Conservation (phyloP, 2,888 invertebrate species). For the Phyto melanocephala region DNA sequence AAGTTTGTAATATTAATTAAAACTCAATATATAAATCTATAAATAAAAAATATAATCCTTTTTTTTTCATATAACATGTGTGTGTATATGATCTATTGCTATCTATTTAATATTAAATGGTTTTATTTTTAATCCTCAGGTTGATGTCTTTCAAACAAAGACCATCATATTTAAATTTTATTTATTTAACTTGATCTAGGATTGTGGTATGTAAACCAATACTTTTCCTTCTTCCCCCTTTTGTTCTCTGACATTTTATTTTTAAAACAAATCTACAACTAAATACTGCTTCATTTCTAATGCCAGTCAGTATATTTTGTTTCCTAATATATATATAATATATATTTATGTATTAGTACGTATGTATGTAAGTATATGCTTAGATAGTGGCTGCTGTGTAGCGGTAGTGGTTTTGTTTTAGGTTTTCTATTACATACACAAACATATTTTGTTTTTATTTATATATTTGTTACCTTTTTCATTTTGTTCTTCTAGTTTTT, state of each 20-base stretch:
- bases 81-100: too few relatives aligned
- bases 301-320: constrained; percentile 1
- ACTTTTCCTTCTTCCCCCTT: not conserved
- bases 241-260: not conserved
- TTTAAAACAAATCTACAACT: not conserved
- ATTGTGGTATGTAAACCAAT: not conserved
- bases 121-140: not conserved
- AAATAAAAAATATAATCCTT: too few relatives aligned
- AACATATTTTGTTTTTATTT: constrained; percentile 27
- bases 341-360: too few relatives aligned
- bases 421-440: not conserved
- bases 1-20: too few relatives aligned
- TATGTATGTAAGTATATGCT: not conserved
- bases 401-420: constrained; percentile 19
- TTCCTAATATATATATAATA: too few relatives aligned
- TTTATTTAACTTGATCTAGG: not conserved
- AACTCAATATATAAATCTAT: too few relatives aligned
- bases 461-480: not conserved
- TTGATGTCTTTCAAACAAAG: not conserved
- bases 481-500: not conserved
- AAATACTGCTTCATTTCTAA: not conserved
- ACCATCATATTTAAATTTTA: not conserved
- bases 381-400: not conserved
- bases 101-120: too few relatives aligned
- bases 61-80: too few relatives aligned